phyloP scores from a whole-genome alignment of 2,888 invertebrate species.

The Ophion slaviceki region DNA sequence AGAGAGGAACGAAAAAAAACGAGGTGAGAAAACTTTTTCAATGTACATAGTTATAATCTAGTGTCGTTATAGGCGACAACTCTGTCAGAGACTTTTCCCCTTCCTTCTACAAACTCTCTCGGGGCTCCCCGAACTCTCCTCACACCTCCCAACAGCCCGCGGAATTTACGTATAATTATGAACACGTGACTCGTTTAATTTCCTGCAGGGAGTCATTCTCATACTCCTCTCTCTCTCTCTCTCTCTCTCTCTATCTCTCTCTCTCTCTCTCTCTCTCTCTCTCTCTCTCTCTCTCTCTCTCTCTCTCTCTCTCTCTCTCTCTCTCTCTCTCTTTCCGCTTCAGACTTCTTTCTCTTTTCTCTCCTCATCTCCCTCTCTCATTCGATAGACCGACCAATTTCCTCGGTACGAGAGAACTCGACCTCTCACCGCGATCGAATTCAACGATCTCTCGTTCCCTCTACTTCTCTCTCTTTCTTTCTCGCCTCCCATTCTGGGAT shows the following conservation, averaged over 20 bases:
- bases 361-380: slow-evolving; percentile 7
- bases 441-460: slow-evolving; percentile 36
- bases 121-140: not conserved
- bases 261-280: slow-evolving; percentile 21
- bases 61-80: slow-evolving; percentile 41
- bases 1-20: not conserved
- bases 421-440: slow-evolving; percentile 56
- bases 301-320: slow-evolving; percentile 19
- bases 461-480: slow-evolving; percentile 1
- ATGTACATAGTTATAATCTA: slow-evolving; percentile 52
- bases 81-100: slow-evolving; percentile 42
- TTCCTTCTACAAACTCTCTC: slow-evolving; percentile 7
- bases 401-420: slow-evolving; percentile 68
- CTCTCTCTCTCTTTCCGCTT: not conserved
- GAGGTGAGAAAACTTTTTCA: slow-evolving; percentile 53
- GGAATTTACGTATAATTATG: slow-evolving; percentile 79
- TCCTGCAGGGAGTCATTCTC: slow-evolving; percentile 74
- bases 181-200: slow-evolving; percentile 81
- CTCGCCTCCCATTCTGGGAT: slow-evolving; percentile 18
- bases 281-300: not conserved
- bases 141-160: slow-evolving; percentile 55
- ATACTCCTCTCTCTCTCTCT: slow-evolving; percentile 45
- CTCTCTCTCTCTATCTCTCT: not conserved
- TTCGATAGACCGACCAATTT: slow-evolving; percentile 74
- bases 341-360: not conserved